A percentile compares a stretch with the other conserved stretches of the same genome.
Evolutionary conservation across 2,888 invertebrate genomes (phyloP).

Genomic region (Carabus problematicus): DNA sequence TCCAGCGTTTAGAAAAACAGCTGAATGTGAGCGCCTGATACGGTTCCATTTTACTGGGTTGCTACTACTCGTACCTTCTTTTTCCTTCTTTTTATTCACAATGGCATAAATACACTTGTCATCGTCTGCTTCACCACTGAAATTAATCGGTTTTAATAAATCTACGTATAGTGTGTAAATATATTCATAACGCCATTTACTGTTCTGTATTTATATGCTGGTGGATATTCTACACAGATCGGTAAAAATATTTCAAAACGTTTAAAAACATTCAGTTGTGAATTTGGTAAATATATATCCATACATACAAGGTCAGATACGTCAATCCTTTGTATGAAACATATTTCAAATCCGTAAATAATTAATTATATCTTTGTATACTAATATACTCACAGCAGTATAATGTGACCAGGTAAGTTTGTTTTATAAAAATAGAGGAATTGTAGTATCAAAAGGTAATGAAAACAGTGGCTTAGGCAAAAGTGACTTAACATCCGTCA

Average conservation of each 20-base stretch:
- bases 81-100: constrained; percentile 33
- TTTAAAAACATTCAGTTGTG: neutral
- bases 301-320: too few relatives aligned
- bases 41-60: constrained; percentile 30
- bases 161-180: too few relatives aligned
- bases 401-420: too few relatives aligned
- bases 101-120: constrained; percentile 30
- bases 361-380: too few relatives aligned
- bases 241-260: neutral
- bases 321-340: too few relatives aligned
- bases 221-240: neutral
- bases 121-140: neutral
- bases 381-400: too few relatives aligned
- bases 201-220: neutral
- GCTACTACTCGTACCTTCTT: neutral
- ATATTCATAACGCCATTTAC: too few relatives aligned
- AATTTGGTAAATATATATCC: neutral
- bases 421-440: too few relatives aligned
- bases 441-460: too few relatives aligned
- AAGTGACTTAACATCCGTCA: too few relatives aligned
- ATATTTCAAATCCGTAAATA: too few relatives aligned
- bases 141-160: constrained; percentile 4
- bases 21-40: constrained; percentile 38
- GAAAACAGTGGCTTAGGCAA: too few relatives aligned
- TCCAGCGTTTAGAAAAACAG: constrained; percentile 24